Conservation (phyloP, 1,140 invertebrate species). For the Pemphigus obesinymphae region DNA sequence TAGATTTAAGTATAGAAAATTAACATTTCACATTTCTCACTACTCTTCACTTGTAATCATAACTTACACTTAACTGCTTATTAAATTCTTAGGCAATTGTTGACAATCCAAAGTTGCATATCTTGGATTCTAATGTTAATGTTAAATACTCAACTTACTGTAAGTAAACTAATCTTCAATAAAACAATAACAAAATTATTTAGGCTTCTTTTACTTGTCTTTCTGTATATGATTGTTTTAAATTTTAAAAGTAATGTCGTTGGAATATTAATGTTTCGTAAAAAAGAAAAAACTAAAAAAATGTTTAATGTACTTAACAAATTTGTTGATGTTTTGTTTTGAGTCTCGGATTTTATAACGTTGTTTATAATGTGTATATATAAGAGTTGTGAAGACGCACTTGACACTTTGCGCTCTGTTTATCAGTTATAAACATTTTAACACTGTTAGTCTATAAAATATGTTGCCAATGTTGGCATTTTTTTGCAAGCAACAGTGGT, state of each 20-base stretch:
- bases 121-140: conserved; percentile 31
- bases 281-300: neutral
- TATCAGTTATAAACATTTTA: neutral
- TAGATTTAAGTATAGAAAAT: conserved; percentile 25
- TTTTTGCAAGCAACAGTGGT: neutral
- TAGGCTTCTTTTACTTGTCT: conserved; percentile 21
- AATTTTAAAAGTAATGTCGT: neutral
- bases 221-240: neutral
- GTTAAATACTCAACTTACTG: neutral
- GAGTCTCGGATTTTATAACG: conserved; percentile 28
- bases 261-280: conserved; percentile 24
- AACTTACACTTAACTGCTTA: conserved; percentile 21
- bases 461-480: neutral
- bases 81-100: conserved; percentile 29
- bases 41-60: conserved; percentile 12
- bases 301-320: conserved; percentile 23
- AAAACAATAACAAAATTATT: neutral
- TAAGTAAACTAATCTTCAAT: neutral
- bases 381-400: conserved; percentile 27
- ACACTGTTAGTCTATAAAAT: neutral
- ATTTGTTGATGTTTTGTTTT: conserved; percentile 37
- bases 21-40: conserved; percentile 12
- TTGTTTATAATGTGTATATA: conserved; percentile 34
- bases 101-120: conserved; percentile 39
- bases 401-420: conserved; percentile 25